Conservation (phyloP, 2,888 invertebrate species). For the Tipula unca region DNA sequence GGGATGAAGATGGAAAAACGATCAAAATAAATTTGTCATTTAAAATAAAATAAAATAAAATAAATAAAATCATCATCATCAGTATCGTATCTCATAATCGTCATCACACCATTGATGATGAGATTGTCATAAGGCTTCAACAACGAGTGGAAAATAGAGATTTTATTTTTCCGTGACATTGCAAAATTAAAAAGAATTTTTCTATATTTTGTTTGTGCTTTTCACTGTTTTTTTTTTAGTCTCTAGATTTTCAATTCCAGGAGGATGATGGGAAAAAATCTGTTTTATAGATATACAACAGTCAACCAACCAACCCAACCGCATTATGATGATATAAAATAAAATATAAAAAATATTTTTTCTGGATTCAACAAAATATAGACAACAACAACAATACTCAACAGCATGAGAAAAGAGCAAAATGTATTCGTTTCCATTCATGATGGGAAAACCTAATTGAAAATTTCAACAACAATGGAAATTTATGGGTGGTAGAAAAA, state of each 20-base stretch:
- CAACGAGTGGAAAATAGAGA: background rate
- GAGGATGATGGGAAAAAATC: background rate
- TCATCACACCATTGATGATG: background rate
- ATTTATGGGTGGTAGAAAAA: background rate
- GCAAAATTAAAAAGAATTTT: background rate
- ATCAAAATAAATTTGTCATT: background rate
- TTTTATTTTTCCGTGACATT: constrained; percentile 4
- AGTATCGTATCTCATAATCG: background rate
- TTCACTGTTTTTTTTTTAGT: background rate
- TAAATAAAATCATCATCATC: background rate
- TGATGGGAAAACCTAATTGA: background rate
- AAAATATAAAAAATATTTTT: background rate
- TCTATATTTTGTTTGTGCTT: background rate
- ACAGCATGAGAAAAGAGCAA: background rate
- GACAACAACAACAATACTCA: background rate
- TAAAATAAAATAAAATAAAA: background rate
- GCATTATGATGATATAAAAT: background rate
- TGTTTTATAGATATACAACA: background rate
- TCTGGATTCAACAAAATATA: background rate
- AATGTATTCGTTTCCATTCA: background rate
- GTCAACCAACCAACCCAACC: background rate
- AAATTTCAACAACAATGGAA: background rate
- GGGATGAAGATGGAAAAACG: background rate
- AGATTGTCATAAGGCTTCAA: background rate
- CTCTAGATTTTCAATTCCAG: background rate